Evolutionary conservation across 2,797 vertebrate species (phyloP).

Genomic region (Danio aesculapii): DNA sequence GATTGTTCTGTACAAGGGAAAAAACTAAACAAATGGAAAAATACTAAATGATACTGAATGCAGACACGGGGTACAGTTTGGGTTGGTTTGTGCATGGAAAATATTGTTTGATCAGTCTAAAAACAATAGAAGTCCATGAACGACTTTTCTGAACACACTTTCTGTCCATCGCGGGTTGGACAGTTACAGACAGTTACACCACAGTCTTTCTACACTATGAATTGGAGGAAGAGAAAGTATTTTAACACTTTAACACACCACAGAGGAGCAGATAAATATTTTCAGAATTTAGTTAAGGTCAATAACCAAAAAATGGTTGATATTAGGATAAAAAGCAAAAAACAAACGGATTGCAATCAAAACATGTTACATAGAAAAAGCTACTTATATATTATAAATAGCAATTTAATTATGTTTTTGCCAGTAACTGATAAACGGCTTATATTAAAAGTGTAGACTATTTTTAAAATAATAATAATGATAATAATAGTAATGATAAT

Average conservation of each 20-base stretch:
- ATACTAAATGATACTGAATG: too few relatives aligned
- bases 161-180: neutral
- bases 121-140: too few relatives aligned
- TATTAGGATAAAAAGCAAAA: neutral
- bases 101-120: too few relatives aligned
- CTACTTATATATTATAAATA: neutral
- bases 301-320: neutral
- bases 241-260: neutral
- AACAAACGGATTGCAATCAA: neutral
- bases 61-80: too few relatives aligned
- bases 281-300: neutral
- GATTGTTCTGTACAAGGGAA: too few relatives aligned
- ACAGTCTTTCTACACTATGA: neutral
- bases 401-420: neutral
- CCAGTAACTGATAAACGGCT: neutral
- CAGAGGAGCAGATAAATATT: neutral
- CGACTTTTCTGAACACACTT: neutral
- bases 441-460: neutral
- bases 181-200: neutral
- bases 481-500: too few relatives aligned
- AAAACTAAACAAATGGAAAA: too few relatives aligned
- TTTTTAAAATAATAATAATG: neutral
- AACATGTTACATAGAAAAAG: neutral
- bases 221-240: neutral
- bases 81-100: too few relatives aligned